Base-by-base conservation (phyloP, 1,140 invertebrate species). In the Anoplolepis gracilipes region DNA sequence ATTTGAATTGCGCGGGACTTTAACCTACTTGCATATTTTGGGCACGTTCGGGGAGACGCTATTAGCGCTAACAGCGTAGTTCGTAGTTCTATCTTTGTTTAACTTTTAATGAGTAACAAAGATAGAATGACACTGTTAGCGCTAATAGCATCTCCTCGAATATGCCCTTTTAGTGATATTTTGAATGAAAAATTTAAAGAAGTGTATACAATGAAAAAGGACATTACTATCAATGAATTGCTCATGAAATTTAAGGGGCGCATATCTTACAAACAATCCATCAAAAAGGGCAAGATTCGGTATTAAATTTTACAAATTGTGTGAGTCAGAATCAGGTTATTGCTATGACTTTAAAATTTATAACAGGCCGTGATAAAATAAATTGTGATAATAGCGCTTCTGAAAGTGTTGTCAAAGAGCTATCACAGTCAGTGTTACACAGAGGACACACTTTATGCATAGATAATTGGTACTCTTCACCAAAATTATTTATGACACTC, bases 291-390 rank as follows among this genome's bases (percentile, higher is more conserved):
- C 69, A 13, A 85, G 53, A 4, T 87, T 87, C 62, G 81, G 82
- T 0, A 62, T 87, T 13, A 87, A 87, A 85, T 73, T 87, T 85
- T 87, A 85, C 79, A 85, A 79, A 81, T 42, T 85, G 1, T 87
- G 82, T 42, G 82, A 85, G 49, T 85, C 82, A 73, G 53, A 16
- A 59, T 69, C 86, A n/a, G 85, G 76, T 0, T 87, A 85, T 28
- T 81, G 69, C 70, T 59, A 65, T 69, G 72, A 89, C 59, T 72
- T 87, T 53, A 89, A 85, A 78, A 85, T 87, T 78, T 87, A 89
- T 85, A 25, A n/a, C 72, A 53, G 78, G 86, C 36, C 85, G 78
- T 5, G 77, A 88, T 84, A 75, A 87, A 85, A 84, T 46, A 72
- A 42, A 76, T 62, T 49, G 1, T 85, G 72, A 86, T 62, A 25